Evolutionary conservation across 2,888 invertebrate genomes (phyloP), one percentile per base, ranked within the genome.

Genomic region (Orthonychiurus folsomi): DNA sequence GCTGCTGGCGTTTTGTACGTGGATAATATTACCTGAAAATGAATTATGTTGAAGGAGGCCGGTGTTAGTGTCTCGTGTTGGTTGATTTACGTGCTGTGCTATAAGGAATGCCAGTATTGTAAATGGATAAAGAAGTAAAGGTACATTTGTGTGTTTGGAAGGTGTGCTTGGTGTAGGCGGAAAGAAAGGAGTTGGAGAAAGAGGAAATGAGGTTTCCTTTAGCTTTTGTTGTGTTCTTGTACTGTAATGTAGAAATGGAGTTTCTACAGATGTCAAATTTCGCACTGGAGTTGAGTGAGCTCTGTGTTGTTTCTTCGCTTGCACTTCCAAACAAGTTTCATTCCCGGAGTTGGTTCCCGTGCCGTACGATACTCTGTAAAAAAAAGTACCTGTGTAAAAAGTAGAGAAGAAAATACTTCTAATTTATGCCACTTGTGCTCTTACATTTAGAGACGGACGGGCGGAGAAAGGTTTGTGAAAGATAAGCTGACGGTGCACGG

Each of bases 131-230:
- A 37, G 37, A 9, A n/a, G n/a, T n/a, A n/a, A 37, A 37, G 37
- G 37, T 37, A 15, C 37, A 37, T 37, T 37, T 37, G 37, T 37
- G 15, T 37, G 37, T n/a, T n/a, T n/a, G n/a, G n/a, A n/a, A n/a
- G n/a, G n/a, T n/a, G n/a, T n/a, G n/a, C n/a, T n/a, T n/a, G n/a
- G n/a, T n/a, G n/a, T n/a, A 47, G 15, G 52, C 5, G n/a, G 23
- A 52, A 21, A 21, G 52, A 52, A 21, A 52, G n/a, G 23, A 52
- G n/a, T 52, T 20, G 52, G n/a, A 5, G 9, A 20, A 52, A n/a
- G n/a, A 52, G 52, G 23, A 52, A 52, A 52, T 52, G 55, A 25
- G 24, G 55, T 25, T 55, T 25, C 20, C 24, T 24, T 55, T 24
- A 24, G 21, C 25, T 55, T 55, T 25, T 55, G 12, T 25, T 55